These are phyloP conservation scores for Ashinkailepas kermadecensis DNA, from an alignment of 2,888 invertebrate genomes.

Conservation along the genomic window DNA sequence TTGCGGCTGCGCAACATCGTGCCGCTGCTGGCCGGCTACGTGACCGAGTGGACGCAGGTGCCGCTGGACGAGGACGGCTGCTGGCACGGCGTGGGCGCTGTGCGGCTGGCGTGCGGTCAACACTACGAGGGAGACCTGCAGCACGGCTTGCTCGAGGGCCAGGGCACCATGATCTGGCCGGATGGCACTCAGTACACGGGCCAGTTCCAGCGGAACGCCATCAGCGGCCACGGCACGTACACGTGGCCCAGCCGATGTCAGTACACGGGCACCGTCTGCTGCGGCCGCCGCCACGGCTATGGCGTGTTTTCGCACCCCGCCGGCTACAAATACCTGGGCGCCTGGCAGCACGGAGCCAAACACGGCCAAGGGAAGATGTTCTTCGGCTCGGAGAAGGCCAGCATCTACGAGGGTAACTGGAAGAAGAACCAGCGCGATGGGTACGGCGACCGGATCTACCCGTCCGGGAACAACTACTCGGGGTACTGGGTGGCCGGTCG, in stretches of 20 bases:
- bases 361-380: neutral
- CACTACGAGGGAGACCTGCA: constrained; percentile 54
- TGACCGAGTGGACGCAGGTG: neutral
- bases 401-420: constrained; percentile 49
- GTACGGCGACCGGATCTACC: constrained; percentile 50
- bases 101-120: constrained; percentile 49
- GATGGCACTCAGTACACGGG: constrained; percentile 57
- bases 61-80: constrained; percentile 36
- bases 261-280: constrained; percentile 52
- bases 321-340: constrained; percentile 44
- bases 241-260: constrained; percentile 51
- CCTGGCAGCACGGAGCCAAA: neutral
- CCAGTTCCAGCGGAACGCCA: constrained; percentile 51
- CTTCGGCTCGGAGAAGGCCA: neutral
- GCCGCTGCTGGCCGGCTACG: constrained; percentile 6
- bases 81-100: constrained; percentile 49
- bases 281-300: constrained; percentile 49
- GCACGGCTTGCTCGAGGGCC: constrained; percentile 48
- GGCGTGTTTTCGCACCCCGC: constrained; percentile 46
- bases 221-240: constrained; percentile 54
- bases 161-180: constrained; percentile 54
- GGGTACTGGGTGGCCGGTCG: constrained; percentile 50
- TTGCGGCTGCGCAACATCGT: constrained; percentile 18
- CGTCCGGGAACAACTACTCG: constrained; percentile 50
- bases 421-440: constrained; percentile 47